Conservation (phyloP, 2,113 vertebrate species). For the Elgaria multicarinata region DNA sequence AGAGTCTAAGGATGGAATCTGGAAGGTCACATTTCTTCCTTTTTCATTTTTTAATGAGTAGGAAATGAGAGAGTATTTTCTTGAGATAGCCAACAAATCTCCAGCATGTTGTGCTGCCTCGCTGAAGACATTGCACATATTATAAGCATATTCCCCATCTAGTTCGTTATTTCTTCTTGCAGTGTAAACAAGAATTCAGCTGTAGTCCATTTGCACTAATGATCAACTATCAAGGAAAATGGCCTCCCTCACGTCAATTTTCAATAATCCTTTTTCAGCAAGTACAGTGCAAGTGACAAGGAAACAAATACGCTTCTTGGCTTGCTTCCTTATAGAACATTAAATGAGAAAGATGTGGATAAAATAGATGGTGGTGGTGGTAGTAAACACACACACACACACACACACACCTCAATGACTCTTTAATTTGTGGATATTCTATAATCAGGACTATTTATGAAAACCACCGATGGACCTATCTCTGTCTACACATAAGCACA, state of each 20-base stretch:
- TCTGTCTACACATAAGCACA: not conserved
- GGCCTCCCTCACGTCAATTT: slow-evolving; percentile 27
- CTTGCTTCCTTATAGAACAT: slow-evolving; percentile 8
- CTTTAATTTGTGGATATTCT: slow-evolving; percentile 43
- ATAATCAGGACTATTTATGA: slow-evolving; percentile 36
- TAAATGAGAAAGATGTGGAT: slow-evolving; percentile 33
- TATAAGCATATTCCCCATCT: slow-evolving; percentile 6
- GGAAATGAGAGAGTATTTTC: not conserved
- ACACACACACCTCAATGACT: not conserved
- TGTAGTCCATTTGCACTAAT: slow-evolving; percentile 18
- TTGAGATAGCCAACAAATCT: not conserved
- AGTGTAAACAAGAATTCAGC: slow-evolving; percentile 17
- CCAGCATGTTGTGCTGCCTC: not conserved
- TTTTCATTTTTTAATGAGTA: not conserved
- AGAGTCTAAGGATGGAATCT: not conserved
- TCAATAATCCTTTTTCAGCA: slow-evolving; percentile 40
- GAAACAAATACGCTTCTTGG: not conserved
- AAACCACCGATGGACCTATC: slow-evolving; percentile 13
- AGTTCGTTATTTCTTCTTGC: slow-evolving; percentile 7
- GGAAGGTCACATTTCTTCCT: not conserved
- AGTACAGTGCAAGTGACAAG: slow-evolving; percentile 7
- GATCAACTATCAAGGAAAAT: slow-evolving; percentile 21
- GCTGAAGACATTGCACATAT: not conserved
- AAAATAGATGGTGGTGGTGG: not conserved
- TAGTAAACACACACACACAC: slow-evolving; percentile 23